A percentile compares a stretch with the other conserved stretches of the same genome.
Conservation (phyloP, 2,888 invertebrate species). For the Ceriagrion tenellum region DNA sequence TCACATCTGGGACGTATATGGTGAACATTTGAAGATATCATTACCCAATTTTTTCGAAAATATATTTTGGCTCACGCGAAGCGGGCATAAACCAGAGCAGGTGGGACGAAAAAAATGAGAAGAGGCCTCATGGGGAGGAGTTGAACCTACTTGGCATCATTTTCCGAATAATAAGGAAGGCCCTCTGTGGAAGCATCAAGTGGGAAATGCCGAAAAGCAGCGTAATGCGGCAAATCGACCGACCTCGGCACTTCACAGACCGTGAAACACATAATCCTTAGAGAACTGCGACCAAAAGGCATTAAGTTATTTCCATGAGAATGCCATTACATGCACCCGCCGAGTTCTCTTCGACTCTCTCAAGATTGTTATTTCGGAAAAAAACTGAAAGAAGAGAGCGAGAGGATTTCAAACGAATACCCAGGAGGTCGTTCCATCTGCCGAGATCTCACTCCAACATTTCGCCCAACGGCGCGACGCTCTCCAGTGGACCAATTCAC, state of each 20-base stretch:
- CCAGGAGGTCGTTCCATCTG: not conserved
- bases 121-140: not conserved
- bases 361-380: not conserved
- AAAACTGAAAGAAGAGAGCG: not conserved
- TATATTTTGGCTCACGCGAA: not conserved
- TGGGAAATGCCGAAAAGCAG: not conserved
- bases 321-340: not conserved
- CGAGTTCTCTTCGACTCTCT: not conserved
- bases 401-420: not conserved
- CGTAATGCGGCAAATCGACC: conserved; percentile 19
- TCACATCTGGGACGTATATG: not conserved
- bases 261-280: not conserved
- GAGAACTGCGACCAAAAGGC: not conserved
- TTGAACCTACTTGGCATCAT: not conserved
- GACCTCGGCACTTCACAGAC: not conserved
- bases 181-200: not conserved
- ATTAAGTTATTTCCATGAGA: conserved; percentile 13
- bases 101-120: not conserved
- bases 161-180: not conserved
- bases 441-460: not conserved
- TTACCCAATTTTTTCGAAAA: not conserved
- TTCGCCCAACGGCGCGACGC: not conserved
- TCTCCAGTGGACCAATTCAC: not conserved
- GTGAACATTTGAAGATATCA: not conserved
- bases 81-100: not conserved